phyloP scores from a whole-genome alignment of 2,113 vertebrate species.

The Onychorhynchus coronatus region DNA sequence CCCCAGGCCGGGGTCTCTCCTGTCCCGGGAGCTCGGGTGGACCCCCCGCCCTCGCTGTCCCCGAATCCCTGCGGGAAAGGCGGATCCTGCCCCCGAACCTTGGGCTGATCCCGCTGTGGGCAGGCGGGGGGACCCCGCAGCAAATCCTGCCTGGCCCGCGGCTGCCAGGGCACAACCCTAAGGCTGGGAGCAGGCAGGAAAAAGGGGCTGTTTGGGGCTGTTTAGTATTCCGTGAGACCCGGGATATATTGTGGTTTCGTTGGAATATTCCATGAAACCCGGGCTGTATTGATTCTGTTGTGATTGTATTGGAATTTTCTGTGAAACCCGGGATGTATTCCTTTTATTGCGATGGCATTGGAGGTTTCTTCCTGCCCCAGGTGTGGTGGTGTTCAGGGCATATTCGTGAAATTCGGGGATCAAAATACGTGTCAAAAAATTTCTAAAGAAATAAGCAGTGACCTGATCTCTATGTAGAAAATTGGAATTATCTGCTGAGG shows the following conservation, averaged over 20 bases:
- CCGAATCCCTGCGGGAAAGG: background rate
- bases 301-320: background rate
- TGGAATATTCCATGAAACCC: background rate
- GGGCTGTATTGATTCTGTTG: background rate
- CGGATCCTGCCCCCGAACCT: background rate
- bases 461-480: background rate
- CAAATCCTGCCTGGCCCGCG: background rate
- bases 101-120: no score
- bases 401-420: accelerated
- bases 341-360: background rate
- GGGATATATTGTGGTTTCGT: background rate
- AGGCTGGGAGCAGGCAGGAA: no score
- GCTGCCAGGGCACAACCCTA: background rate
- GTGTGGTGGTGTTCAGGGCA: accelerated
- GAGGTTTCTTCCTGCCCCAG: background rate
- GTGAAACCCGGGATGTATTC: background rate
- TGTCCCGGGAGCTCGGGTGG: background rate
- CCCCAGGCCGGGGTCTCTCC: background rate
- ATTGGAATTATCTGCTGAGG: background rate
- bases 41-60: background rate
- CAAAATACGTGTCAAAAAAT: background rate
- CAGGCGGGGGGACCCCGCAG: no score
- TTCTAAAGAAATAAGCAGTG: background rate
- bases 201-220: background rate
- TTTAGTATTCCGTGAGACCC: background rate